A percentile compares a stretch with the other conserved stretches of the same genome.
These are phyloP conservation scores for Eubasilissa regina DNA, from an alignment of 1,140 invertebrate species.

Conservation along the genomic window DNA sequence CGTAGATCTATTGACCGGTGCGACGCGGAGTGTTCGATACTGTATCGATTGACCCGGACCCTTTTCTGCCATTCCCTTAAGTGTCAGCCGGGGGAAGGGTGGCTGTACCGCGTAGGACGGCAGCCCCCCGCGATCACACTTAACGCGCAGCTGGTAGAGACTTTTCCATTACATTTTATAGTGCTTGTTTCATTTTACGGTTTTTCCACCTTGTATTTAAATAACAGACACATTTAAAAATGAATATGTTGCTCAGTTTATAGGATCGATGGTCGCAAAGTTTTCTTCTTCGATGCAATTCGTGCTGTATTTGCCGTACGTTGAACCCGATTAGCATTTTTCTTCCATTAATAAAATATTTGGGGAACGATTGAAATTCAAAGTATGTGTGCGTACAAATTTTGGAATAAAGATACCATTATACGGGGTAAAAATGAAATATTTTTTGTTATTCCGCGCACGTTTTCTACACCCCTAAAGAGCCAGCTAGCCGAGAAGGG, in stretches of 20 bases:
- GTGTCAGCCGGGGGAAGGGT: background rate
- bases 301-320: background rate
- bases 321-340: background rate
- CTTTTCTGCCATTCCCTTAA: background rate
- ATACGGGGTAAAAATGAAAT: slow-evolving; percentile 1
- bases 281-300: too few species aligned
- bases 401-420: slow-evolving; percentile 7
- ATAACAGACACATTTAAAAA: too few species aligned
- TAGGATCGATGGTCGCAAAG: too few species aligned
- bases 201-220: background rate
- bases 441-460: slow-evolving; percentile 18
- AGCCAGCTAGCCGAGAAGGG: background rate
- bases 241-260: too few species aligned
- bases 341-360: background rate
- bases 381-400: background rate
- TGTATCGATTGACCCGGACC: too few species aligned
- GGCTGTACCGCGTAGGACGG: background rate
- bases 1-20: slow-evolving; percentile 4
- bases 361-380: background rate
- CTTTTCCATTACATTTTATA: slow-evolving; percentile 23
- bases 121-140: slow-evolving; percentile 4
- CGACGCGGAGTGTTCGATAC: background rate
- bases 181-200: slow-evolving; percentile 13
- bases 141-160: slow-evolving; percentile 29
- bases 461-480: background rate